phyloP scores from a whole-genome alignment of 2,797 vertebrate species.

The Molossus molossus region DNA sequence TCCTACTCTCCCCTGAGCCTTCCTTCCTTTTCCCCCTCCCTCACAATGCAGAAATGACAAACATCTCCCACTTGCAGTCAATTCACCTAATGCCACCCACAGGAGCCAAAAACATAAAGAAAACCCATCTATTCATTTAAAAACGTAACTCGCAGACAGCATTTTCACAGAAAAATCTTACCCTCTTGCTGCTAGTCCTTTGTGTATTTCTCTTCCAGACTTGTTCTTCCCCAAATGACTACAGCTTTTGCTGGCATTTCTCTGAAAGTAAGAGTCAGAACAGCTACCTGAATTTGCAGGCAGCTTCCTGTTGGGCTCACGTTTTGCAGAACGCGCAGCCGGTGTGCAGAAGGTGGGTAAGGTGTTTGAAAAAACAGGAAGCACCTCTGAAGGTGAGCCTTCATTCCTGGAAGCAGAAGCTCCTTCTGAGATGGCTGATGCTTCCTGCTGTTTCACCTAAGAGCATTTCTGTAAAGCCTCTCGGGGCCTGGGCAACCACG shows the following conservation, averaged over 20 bases:
- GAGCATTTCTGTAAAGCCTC: neutral
- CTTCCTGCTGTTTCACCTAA: neutral
- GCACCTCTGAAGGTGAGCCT: constrained; percentile 71
- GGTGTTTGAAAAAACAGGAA: constrained; percentile 86
- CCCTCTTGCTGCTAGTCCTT: constrained; percentile 40
- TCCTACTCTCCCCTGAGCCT: neutral
- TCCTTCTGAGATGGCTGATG: constrained; percentile 13
- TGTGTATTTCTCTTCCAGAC: constrained; percentile 58
- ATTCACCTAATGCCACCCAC: constrained; percentile 61
- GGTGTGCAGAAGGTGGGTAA: constrained; percentile 80
- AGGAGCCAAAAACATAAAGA: constrained; percentile 43
- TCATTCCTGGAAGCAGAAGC: constrained; percentile 71
- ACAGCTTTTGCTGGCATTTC: constrained; percentile 68
- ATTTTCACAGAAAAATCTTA: constrained; percentile 75
- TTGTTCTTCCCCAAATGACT: constrained; percentile 57
- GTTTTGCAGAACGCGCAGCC: constrained; percentile 66
- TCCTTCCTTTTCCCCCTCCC: neutral
- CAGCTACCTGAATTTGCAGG: constrained; percentile 74
- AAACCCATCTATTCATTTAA: constrained; percentile 67
- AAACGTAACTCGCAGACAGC: constrained; percentile 47
- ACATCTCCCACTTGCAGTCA: neutral
- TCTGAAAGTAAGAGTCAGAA: constrained; percentile 74
- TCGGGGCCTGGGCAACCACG: neutral
- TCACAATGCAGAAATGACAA: constrained; percentile 17
- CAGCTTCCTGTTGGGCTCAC: constrained; percentile 81